These are phyloP conservation scores for Acleris cristana DNA, from an alignment of 2,888 invertebrate species.

Conservation along the genomic window DNA sequence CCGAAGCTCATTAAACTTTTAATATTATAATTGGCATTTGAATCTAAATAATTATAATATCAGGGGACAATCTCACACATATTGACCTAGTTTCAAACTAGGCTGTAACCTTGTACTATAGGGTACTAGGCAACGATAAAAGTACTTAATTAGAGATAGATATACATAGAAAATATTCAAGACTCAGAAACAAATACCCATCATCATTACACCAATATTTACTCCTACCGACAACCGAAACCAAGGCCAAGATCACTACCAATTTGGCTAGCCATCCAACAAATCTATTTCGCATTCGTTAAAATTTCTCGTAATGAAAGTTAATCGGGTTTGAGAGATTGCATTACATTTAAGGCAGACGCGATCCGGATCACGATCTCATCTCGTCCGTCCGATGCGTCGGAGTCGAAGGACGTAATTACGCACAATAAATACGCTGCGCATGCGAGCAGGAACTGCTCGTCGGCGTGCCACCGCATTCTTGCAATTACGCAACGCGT, in stretches of 20 bases:
- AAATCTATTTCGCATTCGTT: background rate
- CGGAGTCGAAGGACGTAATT: slow-evolving; percentile 69
- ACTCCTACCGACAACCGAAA: too few species aligned
- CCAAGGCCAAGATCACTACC: too few species aligned
- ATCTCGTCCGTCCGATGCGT: slow-evolving; percentile 23
- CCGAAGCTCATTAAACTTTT: too few species aligned
- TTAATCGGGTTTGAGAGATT: slow-evolving; percentile 1
- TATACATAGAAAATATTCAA: background rate
- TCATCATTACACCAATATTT: too few species aligned
- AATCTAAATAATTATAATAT: background rate
- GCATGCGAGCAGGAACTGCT: slow-evolving; percentile 68
- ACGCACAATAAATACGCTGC: slow-evolving; percentile 71
- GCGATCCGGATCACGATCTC: slow-evolving; percentile 7
- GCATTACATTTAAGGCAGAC: slow-evolving; percentile 1
- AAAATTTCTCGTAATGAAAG: background rate
- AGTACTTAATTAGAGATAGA: too few species aligned
- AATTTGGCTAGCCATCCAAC: background rate
- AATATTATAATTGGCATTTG: background rate
- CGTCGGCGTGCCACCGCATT: slow-evolving; percentile 60
- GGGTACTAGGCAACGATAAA: too few species aligned
- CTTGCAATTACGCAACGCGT: slow-evolving; percentile 68
- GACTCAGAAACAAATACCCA: background rate
- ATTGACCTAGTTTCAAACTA: too few species aligned
- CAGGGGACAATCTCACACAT: too few species aligned
- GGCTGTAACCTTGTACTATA: too few species aligned